Evolutionary conservation across 2,888 invertebrate species (phyloP).

Genomic region (Standfussiana lucernea): DNA sequence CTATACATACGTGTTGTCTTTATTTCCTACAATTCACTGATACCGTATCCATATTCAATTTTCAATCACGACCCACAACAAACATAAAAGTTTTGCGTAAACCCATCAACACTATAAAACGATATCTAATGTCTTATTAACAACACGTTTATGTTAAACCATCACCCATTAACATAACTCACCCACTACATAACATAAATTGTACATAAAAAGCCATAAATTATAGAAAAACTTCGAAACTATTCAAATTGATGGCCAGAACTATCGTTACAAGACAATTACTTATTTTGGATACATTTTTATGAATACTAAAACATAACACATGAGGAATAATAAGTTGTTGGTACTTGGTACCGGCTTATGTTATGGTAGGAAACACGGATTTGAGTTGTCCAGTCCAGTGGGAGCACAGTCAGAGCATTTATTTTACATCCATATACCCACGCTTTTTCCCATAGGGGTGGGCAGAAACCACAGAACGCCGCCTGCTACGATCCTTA

Average conservation of each 20-base stretch:
- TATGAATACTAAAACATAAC: conserved; percentile 54
- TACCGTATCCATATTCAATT: not conserved
- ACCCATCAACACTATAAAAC: conserved; percentile 33
- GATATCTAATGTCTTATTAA: conserved; percentile 43
- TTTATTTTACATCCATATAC: too few species aligned
- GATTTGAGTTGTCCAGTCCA: too few species aligned
- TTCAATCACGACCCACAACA: not conserved
- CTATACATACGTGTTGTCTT: not conserved
- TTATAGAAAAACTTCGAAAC: conserved; percentile 47
- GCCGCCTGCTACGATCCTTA: too few species aligned
- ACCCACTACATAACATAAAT: conserved; percentile 49
- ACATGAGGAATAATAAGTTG: conserved; percentile 37
- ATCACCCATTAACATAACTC: conserved; percentile 44
- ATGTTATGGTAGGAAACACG: not conserved
- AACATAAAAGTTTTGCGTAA: conserved; percentile 30
- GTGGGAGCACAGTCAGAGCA: too few species aligned
- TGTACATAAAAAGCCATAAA: conserved; percentile 45
- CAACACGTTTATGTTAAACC: conserved; percentile 49
- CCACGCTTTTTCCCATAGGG: too few species aligned
- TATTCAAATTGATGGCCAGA: conserved; percentile 44
- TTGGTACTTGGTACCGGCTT: not conserved
- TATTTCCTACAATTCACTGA: not conserved
- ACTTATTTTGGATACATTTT: conserved; percentile 49
- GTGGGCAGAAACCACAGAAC: too few species aligned
- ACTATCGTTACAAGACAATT: conserved; percentile 50